Percentiles rank a stretch among this genome's conserved stretches.
Evolutionary conservation across 1,140 invertebrate species (phyloP).

Genomic region (Drosophila sucinea): DNA sequence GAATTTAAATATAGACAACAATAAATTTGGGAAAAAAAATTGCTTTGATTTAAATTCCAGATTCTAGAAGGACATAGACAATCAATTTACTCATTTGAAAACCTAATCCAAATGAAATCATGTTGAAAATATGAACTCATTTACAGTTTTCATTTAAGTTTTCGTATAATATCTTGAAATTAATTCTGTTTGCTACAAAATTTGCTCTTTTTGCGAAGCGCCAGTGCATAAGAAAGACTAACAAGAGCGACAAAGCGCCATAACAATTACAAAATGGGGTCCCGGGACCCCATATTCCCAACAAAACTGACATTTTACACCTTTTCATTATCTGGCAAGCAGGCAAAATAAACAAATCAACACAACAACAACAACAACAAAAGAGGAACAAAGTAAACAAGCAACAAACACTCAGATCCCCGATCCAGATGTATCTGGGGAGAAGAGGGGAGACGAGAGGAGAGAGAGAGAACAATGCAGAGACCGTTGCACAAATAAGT

Average conservation of each 20-base stretch:
- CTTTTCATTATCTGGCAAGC: constrained; percentile 72
- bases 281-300: constrained; percentile 33
- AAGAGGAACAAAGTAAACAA: constrained; percentile 43
- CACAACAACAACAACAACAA: constrained; percentile 36
- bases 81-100: too few relatives aligned
- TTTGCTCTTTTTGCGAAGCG: constrained; percentile 23
- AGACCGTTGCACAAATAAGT: constrained; percentile 67
- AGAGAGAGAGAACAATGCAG: constrained; percentile 19
- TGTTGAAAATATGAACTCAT: too few relatives aligned
- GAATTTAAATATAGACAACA: too few relatives aligned
- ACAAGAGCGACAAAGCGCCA: constrained; percentile 31
- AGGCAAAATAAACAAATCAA: constrained; percentile 66
- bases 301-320: constrained; percentile 81
- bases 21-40: too few relatives aligned
- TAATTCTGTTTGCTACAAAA: not conserved
- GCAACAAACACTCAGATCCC: not conserved
- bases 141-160: too few relatives aligned
- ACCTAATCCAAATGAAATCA: too few relatives aligned
- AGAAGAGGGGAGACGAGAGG: constrained; percentile 52
- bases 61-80: too few relatives aligned
- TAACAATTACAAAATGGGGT: constrained; percentile 70
- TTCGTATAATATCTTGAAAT: not conserved
- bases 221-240: constrained; percentile 33
- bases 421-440: not conserved
- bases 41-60: too few relatives aligned